Evolutionary conservation across 1,140 invertebrate genomes (phyloP).

Genomic region (Halesus radiatus): DNA sequence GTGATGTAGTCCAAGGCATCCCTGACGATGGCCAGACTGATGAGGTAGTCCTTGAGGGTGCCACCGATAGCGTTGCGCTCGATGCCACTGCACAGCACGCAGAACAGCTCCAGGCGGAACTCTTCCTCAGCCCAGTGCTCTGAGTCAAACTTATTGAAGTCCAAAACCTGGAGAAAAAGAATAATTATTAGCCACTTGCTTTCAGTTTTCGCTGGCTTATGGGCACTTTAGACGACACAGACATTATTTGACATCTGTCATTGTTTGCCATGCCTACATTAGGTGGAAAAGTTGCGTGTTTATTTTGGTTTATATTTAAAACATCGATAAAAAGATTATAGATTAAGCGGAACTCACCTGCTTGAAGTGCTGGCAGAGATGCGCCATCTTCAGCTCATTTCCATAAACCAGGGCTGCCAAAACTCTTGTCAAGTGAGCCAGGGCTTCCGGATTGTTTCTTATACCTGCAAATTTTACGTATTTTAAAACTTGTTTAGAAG

Average conservation of each 20-base stretch:
- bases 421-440: conserved; percentile 89
- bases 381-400: conserved; percentile 94
- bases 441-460: conserved; percentile 81
- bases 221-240: no score
- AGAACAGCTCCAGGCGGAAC: conserved; percentile 92
- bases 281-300: no score
- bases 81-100: conserved; percentile 92
- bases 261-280: no score
- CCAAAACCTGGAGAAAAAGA: conserved; percentile 66
- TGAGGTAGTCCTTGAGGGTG: conserved; percentile 93
- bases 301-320: no score
- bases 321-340: no score
- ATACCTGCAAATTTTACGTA: conserved; percentile 68
- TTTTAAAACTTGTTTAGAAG: no score
- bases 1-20: conserved; percentile 90
- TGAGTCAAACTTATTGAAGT: conserved; percentile 92
- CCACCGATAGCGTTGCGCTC: conserved; percentile 94
- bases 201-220: no score
- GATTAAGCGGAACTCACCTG: conserved; percentile 72
- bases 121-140: conserved; percentile 88
- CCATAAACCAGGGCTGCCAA: conserved; percentile 94
- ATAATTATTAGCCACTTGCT: no score
- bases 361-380: conserved; percentile 92
- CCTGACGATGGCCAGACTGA: conserved; percentile 88
- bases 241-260: no score